These are phyloP conservation scores for Acleris sparsana DNA, from an alignment of 2,888 invertebrate genomes.

Conservation along the genomic window DNA sequence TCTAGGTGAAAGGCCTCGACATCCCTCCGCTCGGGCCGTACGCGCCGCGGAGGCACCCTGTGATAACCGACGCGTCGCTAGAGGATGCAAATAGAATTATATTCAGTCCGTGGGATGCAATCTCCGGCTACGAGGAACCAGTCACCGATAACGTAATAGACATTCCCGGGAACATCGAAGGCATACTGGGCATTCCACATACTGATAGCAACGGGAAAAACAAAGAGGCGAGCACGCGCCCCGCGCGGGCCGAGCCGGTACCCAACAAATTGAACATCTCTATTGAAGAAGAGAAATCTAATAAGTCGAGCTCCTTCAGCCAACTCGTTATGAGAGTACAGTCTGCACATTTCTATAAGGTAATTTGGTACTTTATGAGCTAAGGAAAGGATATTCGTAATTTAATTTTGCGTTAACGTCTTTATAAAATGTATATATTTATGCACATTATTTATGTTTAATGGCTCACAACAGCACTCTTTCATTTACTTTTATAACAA, in stretches of 20 bases:
- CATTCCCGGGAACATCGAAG: slow-evolving; percentile 71
- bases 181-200: slow-evolving; percentile 52
- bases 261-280: slow-evolving; percentile 76
- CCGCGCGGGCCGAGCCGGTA: slow-evolving; percentile 64
- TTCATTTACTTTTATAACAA: no score
- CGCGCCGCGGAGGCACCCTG: slow-evolving; percentile 61
- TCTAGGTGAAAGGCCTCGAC: slow-evolving; percentile 74
- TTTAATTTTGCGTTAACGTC: no score
- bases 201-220: slow-evolving; percentile 63
- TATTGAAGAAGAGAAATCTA: slow-evolving; percentile 76
- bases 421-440: no score
- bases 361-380: slow-evolving; percentile 53
- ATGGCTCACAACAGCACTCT: no score
- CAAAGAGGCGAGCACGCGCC: slow-evolving; percentile 56
- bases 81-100: slow-evolving; percentile 82
- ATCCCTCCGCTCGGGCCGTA: slow-evolving; percentile 69
- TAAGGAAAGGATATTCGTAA: neutral
- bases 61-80: slow-evolving; percentile 73
- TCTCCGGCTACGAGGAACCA: slow-evolving; percentile 73
- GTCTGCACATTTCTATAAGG: slow-evolving; percentile 78
- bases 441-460: no score
- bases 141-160: slow-evolving; percentile 77
- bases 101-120: slow-evolving; percentile 81
- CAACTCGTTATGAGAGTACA: slow-evolving; percentile 79
- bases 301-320: slow-evolving; percentile 78